Base-by-base conservation (phyloP, 2,113 vertebrate species). In the Nothobranchius furzeri region DNA sequence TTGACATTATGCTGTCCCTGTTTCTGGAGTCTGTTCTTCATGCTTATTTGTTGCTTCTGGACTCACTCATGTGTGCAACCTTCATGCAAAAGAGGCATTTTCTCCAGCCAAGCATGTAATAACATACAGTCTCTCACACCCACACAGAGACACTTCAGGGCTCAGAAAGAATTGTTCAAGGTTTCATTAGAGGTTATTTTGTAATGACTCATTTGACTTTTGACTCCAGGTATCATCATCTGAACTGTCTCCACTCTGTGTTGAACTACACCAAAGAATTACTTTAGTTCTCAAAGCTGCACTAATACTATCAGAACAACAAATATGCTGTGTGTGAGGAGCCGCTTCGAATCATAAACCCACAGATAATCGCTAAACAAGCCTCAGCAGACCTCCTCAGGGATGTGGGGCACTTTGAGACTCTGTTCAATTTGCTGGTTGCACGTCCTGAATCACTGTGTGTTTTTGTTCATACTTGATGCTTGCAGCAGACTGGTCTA, bases 101-200 rank as follows among this genome's bases (percentile, higher is more conserved):
- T 73, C 57, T 89, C 68, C 74, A 74, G 60, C 46, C 71, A 67
- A 80, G 83, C 76, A 68, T 76, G 61, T 36, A 57, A 35, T n/a
- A 24, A 46, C 48, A 24, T 52, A 36, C 48, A 10, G 49, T 46
- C 13, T 2, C 56, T 50, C 45, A 45, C 61, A 58, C 58, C 51
- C 6, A n/a, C 46, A 46, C 42, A 63, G 56, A 62, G 35, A 59
- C 47, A 69, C 82, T 70, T 48, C 57, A 73, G 64, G 76, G 68
- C 66, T 79, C 62, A 56, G 57, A 43, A 73, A 50, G 45, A 62
- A 58, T 84, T 81, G 70, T 43, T 0, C 15, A 62, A 46, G 67
- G 46, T 63, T 64, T 66, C 58, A 82, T 87, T 54, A 47, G 64
- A 74, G 53, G 15, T 62, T 17, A 55, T 36, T 70, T 60, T 69